Base-by-base conservation (phyloP, 2,888 invertebrate genomes). In the Andrena trimmerana region DNA sequence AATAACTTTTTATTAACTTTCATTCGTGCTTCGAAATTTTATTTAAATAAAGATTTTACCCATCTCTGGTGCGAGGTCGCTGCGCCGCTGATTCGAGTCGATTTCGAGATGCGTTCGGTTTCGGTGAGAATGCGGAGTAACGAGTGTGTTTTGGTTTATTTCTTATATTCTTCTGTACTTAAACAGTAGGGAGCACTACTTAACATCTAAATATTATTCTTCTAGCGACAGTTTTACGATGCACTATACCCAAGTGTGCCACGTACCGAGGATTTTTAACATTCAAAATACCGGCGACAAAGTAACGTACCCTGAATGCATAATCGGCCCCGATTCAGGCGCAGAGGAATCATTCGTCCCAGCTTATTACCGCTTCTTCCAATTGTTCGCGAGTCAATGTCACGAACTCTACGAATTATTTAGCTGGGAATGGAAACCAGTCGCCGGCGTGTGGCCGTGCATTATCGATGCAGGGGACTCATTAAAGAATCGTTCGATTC, bases 321-420 rank as follows among this genome's bases (percentile, higher is more conserved):
- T 72, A 66, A 71, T 78, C 52, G 27, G 27, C 16, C 13, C 42
- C 48, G 60, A 48, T 13, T 24, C 2, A 16, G 36, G 10, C 36
- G n/a, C 24, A 24, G 29, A 7, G 16, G 6, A 59, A n/a, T 42
- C 31, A 42, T 48, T 36, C 52, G 31, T 66, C 10, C 50, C 52
- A 48, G 1, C 60, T 70, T 66, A 75, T 70, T 74, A 69, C 42
- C 59, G 24, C 33, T 54, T 13, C 33, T 24, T 27, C 36, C 73
- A 7, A 69, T 69, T 73, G 42, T 68, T 80, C 66, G 42, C 31
- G 70, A 66, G 54, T 76, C 71, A 72, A 68, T 73, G 73, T 63
- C 73, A 48, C 65, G 29, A 80, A 80, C 76, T 36, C 33, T n/a
- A 10, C n/a, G 33, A 42, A 54, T 74, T 62, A 36, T 62, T 75